Evolutionary conservation across 2,113 vertebrate species (phyloP).

Genomic region (Xenopus laevis): DNA sequence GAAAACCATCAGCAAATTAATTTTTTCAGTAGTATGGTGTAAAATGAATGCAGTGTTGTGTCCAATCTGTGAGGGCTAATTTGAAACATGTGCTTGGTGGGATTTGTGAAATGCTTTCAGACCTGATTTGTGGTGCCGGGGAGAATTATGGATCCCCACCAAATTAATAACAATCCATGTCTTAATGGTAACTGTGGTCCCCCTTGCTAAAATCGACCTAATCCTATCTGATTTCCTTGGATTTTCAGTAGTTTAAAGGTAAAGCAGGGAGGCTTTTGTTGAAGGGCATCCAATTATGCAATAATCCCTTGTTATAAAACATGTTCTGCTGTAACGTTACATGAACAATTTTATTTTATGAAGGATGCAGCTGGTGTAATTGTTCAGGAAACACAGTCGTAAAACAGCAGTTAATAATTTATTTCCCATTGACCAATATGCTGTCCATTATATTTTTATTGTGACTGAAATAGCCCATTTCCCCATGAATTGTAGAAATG

Average conservation of each 20-base stretch:
- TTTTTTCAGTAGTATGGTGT: constrained; percentile 52
- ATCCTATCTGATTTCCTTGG: constrained; percentile 63
- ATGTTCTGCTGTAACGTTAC: constrained; percentile 51
- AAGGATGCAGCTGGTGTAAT: constrained; percentile 47
- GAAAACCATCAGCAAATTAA: constrained; percentile 33
- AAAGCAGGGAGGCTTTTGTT: constrained; percentile 51
- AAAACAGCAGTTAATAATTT: constrained; percentile 57
- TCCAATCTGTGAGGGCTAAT: constrained; percentile 61
- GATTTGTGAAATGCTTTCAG: constrained; percentile 50
- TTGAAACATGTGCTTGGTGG: constrained; percentile 60
- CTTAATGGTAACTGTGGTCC: constrained; percentile 60
- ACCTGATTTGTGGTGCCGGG: constrained; percentile 63
- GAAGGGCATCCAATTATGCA: constrained; percentile 59
- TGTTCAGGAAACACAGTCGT: constrained; percentile 52
- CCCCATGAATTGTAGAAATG: constrained; percentile 29
- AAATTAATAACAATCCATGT: constrained; percentile 59
- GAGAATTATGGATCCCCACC: constrained; percentile 57
- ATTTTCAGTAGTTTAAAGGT: constrained; percentile 57
- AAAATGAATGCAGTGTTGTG: constrained; percentile 59
- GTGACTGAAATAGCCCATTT: constrained; percentile 39
- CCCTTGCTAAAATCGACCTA: constrained; percentile 64
- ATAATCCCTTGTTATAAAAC: constrained; percentile 54
- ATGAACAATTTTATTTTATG: constrained; percentile 45
- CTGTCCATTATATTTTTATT: constrained; percentile 58
- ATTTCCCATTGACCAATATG: constrained; percentile 57